Base-by-base conservation (phyloP, 1,140 invertebrate species). In the Cotesia chilonis region DNA sequence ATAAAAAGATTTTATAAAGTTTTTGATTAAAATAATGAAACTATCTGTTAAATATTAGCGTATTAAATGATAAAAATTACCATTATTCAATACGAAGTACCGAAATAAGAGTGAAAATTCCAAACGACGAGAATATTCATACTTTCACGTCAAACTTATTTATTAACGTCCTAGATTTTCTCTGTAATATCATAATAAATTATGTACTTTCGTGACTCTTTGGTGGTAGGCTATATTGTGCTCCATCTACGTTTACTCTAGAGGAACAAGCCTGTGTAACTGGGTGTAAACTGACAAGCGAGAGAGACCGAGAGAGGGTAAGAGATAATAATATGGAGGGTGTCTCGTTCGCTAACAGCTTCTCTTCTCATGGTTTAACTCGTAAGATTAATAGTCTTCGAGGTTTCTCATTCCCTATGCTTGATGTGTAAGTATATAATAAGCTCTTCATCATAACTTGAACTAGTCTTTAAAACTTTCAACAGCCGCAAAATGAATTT, bases 341-440 rank as follows among this genome's bases (percentile, higher is more conserved):
- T 59, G 57, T 59, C 57, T 59, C 20, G 20, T 17, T 9, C 57
- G 57, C 57, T 17, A 59, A 59, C 57, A 59, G 57, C 57, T 59
- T 59, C 57, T 59, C 57, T 59, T 59, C 57, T 59, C 57, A 59
- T 20, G 57, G 20, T 59, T 59, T 28, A 59, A 59, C 14, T 59
- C 57, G 17, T 59, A 59, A 59, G 57, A 59, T 59, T 59, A 59
- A 59, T 59, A 59, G 57, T 59, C 57, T 59, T 20, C 57, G 20
- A 28, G 20, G 57, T 20, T 59, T 59, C 20, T 59, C 57, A 59
- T 59, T 47, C 41, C 57, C 20, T 20, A 28, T 17, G 17, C 17
- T 6, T 9, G 17, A 20, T 17, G 7, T 59, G 57, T 59, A 59
- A 28, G 20, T 28, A 14, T 59, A 59, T 59, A 59, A 59, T 59